phyloP scores from a whole-genome alignment of 1,140 invertebrate species.

The Drosophila subobscura region DNA sequence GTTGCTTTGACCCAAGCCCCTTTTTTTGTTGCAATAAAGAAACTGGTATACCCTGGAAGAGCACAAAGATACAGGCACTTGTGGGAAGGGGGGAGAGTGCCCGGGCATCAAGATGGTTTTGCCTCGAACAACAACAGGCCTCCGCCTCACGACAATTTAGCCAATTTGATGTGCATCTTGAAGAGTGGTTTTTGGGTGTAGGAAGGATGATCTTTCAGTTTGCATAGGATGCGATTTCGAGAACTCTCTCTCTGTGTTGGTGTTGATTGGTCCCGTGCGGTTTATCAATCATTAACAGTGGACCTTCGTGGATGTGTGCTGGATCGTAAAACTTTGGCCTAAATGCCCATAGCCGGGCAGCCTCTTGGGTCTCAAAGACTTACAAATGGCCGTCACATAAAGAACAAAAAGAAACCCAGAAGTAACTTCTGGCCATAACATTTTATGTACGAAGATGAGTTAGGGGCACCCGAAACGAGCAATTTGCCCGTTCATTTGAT shows the following conservation, averaged over 20 bases:
- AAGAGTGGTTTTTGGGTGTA: too few relatives aligned
- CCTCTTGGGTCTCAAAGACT: conserved; percentile 42
- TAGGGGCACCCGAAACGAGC: conserved; percentile 43
- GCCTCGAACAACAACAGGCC: conserved; percentile 23
- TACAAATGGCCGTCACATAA: conserved; percentile 61
- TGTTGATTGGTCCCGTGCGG: conserved; percentile 76
- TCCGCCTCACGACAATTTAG: conserved; percentile 69
- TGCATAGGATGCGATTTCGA: too few relatives aligned
- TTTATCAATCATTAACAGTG: conserved; percentile 78
- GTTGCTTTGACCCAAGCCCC: conserved; percentile 77
- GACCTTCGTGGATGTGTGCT: conserved; percentile 18
- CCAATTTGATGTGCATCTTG: conserved; percentile 66
- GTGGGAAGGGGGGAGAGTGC: conserved; percentile 3
- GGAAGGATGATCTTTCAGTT: too few relatives aligned
- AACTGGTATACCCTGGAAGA: conserved; percentile 72
- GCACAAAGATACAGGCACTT: conserved; percentile 28
- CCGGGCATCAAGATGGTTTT: conserved; percentile 19
- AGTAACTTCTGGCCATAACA: conserved; percentile 39
- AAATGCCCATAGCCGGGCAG: conserved; percentile 36
- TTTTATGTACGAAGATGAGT: conserved; percentile 59
- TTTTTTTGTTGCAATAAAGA: conserved; percentile 70
- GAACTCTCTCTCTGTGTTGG: conserved; percentile 28
- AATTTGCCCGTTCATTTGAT: conserved; percentile 60
- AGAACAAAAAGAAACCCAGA: conserved; percentile 13
- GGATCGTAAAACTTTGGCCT: conserved; percentile 56